These are phyloP conservation scores for Labrus mixtus DNA, from an alignment of 2,113 vertebrate species.

Conservation along the genomic window DNA sequence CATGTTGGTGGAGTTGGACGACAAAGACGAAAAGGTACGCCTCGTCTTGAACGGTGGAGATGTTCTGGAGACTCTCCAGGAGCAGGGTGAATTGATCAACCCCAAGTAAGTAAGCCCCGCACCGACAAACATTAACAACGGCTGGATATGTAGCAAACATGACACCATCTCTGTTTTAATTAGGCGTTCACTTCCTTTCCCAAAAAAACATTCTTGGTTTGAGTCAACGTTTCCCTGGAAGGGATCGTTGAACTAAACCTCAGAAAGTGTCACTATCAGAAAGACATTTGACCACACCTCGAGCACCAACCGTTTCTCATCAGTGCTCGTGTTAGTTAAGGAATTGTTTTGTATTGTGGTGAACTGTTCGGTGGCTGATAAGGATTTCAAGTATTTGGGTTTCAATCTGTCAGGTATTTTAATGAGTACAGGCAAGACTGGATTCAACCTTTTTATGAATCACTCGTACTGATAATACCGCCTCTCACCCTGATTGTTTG, in stretches of 20 bases:
- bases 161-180: background rate
- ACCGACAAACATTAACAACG: background rate
- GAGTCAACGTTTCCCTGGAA: background rate
- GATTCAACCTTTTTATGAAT: background rate
- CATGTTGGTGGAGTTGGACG: slow-evolving; percentile 94
- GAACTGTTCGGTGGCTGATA: background rate
- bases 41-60: slow-evolving; percentile 88
- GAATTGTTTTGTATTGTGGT: background rate
- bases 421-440: background rate
- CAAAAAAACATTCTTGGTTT: no score
- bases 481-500: background rate
- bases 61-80: slow-evolving; percentile 92
- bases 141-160: background rate
- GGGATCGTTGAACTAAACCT: background rate
- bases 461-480: background rate
- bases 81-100: slow-evolving; percentile 93
- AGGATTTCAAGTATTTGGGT: background rate
- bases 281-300: background rate
- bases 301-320: background rate
- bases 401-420: background rate
- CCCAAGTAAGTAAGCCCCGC: slow-evolving; percentile 91
- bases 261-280: background rate
- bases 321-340: background rate
- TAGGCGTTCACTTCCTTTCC: background rate
- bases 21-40: slow-evolving; percentile 90